Conservation (phyloP, 2,797 vertebrate genomes). For the Sebastes alutus region DNA sequence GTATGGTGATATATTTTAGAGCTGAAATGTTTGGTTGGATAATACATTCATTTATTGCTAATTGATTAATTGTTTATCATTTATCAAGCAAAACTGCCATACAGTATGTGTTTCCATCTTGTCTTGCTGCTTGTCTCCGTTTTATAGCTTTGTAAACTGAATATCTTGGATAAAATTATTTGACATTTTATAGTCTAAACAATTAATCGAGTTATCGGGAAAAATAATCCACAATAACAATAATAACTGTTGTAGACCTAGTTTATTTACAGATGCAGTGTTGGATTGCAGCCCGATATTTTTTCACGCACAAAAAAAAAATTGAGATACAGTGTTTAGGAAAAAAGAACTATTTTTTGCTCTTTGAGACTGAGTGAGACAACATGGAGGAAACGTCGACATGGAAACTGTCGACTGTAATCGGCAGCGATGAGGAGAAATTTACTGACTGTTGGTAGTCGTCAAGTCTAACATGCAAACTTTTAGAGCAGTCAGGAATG, state of each 20-base stretch:
- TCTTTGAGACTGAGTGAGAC: background rate
- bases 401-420: constrained; percentile 13
- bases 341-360: background rate
- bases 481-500: constrained; percentile 68
- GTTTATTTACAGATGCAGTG: background rate
- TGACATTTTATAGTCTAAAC: background rate
- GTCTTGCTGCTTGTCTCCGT: background rate
- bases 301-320: background rate
- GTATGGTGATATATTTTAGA: background rate
- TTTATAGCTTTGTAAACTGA: background rate
- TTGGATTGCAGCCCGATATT: background rate
- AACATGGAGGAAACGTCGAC: background rate
- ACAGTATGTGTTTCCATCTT: background rate
- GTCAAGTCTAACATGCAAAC: constrained; percentile 57
- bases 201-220: background rate
- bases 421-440: background rate
- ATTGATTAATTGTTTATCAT: background rate
- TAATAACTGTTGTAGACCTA: background rate
- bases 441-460: constrained; percentile 52
- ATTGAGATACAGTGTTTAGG: background rate
- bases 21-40: background rate
- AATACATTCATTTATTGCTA: background rate
- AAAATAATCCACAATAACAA: background rate
- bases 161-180: background rate
- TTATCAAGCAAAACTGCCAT: background rate